A percentile compares a stretch with the other conserved stretches of the same genome.
These are phyloP conservation scores for Tapera naevia DNA, from an alignment of 2,797 vertebrate genomes.

Conservation along the genomic window DNA sequence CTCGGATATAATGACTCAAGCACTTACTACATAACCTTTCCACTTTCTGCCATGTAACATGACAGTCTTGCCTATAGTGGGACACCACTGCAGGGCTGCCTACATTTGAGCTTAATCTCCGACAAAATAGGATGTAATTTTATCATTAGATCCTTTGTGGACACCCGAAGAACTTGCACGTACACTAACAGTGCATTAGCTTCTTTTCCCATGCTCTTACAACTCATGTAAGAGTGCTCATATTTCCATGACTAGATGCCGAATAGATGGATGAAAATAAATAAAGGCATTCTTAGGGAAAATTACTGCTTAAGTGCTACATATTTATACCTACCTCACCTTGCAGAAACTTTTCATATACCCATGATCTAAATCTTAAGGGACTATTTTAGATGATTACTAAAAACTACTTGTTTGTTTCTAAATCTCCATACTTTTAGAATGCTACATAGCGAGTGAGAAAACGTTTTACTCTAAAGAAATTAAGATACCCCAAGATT, in stretches of 20 bases:
- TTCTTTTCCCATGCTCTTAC: neutral
- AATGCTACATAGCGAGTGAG: neutral
- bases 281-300: neutral
- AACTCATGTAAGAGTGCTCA: neutral
- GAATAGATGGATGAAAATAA: neutral
- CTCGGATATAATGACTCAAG: neutral
- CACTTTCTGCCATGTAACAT: neutral
- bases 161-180: accelerated
- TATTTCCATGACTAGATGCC: neutral
- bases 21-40: neutral
- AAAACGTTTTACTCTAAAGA: neutral
- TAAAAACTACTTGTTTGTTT: neutral
- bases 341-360: neutral
- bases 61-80: neutral
- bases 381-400: neutral
- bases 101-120: neutral
- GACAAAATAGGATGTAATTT: neutral
- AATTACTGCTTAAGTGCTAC: neutral
- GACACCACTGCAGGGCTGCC: neutral
- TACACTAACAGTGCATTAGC: neutral
- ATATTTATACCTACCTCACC: neutral
- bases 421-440: neutral
- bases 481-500: neutral
- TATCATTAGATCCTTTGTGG: accelerated
- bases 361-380: neutral